Conservation (phyloP, 2,113 vertebrate genomes). For the Corythaeola cristata region DNA sequence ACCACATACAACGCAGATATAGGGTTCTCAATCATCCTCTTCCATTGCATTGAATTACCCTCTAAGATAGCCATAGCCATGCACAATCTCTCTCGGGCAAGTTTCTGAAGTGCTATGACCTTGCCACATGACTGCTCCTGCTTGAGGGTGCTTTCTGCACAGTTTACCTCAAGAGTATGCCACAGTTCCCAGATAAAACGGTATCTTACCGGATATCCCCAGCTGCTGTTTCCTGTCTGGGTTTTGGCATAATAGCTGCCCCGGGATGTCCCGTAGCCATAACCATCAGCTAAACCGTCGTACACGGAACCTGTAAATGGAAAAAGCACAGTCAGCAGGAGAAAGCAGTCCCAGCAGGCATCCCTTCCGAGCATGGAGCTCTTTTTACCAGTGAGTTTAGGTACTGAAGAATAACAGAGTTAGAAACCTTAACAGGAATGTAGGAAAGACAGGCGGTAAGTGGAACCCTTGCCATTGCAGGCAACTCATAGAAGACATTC, state of each 20-base stretch:
- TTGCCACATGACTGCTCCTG: neutral
- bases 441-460: neutral
- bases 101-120: neutral
- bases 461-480: neutral
- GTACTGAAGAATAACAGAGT: neutral
- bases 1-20: neutral
- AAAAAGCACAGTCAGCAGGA: conserved; percentile 3
- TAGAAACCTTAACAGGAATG: neutral
- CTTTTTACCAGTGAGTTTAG: neutral
- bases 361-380: neutral
- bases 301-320: conserved; percentile 77
- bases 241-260: conserved; percentile 78
- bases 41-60: neutral
- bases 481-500: neutral
- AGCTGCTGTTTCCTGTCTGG: conserved; percentile 72
- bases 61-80: neutral
- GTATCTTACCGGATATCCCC: conserved; percentile 79
- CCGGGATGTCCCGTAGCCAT: conserved; percentile 74
- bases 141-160: neutral
- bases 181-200: neutral
- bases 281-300: conserved; percentile 72
- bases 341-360: neutral
- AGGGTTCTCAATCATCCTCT: rapidly evolving
- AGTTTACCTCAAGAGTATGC: neutral
- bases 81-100: rapidly evolving